These are phyloP conservation scores for Heliconius nattereri DNA, from an alignment of 1,140 invertebrate genomes.

Conservation along the genomic window DNA sequence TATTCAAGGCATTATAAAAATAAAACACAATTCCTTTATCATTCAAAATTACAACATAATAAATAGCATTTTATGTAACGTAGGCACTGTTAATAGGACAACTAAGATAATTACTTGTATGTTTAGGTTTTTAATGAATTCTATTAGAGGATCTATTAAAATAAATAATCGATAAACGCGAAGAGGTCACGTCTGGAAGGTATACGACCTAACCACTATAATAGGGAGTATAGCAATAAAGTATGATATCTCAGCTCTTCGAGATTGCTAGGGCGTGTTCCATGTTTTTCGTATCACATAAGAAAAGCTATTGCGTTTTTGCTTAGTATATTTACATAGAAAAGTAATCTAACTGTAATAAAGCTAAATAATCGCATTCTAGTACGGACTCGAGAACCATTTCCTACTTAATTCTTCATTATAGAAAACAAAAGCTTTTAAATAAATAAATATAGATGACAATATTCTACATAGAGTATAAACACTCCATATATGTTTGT, in stretches of 20 bases:
- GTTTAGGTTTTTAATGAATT: conserved; percentile 6
- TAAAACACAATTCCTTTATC: background rate
- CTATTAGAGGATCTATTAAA: conserved; percentile 11
- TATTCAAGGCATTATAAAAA: background rate
- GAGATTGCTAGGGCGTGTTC: conserved; percentile 8
- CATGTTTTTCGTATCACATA: background rate
- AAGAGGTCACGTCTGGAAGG: background rate
- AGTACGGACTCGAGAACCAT: background rate
- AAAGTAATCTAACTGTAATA: background rate
- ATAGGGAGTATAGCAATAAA: background rate
- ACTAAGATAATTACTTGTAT: background rate
- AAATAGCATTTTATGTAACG: background rate
- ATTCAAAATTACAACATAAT: background rate
- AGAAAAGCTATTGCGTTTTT: background rate
- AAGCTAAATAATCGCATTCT: background rate
- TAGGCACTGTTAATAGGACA: background rate
- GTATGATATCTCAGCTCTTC: background rate
- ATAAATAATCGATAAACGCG: background rate
- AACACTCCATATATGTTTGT: too few relatives aligned
- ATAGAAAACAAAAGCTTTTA: too few relatives aligned
- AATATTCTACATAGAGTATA: too few relatives aligned
- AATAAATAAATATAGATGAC: too few relatives aligned
- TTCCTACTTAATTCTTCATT: background rate
- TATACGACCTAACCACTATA: background rate
- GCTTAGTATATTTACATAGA: background rate